Evolutionary conservation across 2,888 invertebrate species (phyloP).

Genomic region (Lasiommata megera): DNA sequence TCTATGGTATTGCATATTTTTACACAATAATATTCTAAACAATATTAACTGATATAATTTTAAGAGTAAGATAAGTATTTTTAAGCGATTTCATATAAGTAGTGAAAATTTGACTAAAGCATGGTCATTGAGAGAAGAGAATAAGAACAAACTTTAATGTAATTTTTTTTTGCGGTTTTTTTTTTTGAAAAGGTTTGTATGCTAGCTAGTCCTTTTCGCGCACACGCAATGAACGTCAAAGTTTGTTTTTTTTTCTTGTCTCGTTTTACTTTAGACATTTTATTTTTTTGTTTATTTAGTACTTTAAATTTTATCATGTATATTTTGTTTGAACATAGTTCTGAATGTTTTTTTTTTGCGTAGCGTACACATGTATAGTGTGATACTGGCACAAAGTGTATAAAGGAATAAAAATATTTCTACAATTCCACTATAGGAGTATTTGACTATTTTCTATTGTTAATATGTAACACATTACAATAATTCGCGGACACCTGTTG

Average conservation of each 20-base stretch:
- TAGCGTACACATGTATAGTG: constrained; percentile 18
- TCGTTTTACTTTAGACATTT: not conserved
- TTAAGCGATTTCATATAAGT: constrained; percentile 4
- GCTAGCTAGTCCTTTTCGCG: too few species aligned
- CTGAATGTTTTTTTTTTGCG: constrained; percentile 36
- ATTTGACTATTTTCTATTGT: constrained; percentile 1
- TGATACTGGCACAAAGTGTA: constrained; percentile 35
- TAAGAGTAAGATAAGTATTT: not conserved
- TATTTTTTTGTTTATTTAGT: not conserved
- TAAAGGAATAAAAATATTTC: constrained; percentile 27
- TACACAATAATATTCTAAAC: not conserved
- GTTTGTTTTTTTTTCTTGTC: not conserved
- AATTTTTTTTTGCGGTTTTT: too few species aligned
- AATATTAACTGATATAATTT: not conserved
- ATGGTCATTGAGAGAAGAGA: not conserved
- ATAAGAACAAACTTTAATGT: not conserved
- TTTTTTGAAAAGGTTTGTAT: too few species aligned
- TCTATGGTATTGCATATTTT: not conserved
- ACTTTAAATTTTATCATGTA: constrained; percentile 39
- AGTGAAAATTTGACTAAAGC: not conserved
- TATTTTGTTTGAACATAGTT: constrained; percentile 73
- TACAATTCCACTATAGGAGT: constrained; percentile 30
- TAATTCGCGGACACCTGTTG: too few species aligned
- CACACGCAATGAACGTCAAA: too few species aligned
- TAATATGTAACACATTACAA: too few species aligned